A percentile compares a stretch with the other conserved stretches of the same genome.
phyloP scores from a whole-genome alignment of 1,140 invertebrate genomes.

The Pogonus chalceus region DNA sequence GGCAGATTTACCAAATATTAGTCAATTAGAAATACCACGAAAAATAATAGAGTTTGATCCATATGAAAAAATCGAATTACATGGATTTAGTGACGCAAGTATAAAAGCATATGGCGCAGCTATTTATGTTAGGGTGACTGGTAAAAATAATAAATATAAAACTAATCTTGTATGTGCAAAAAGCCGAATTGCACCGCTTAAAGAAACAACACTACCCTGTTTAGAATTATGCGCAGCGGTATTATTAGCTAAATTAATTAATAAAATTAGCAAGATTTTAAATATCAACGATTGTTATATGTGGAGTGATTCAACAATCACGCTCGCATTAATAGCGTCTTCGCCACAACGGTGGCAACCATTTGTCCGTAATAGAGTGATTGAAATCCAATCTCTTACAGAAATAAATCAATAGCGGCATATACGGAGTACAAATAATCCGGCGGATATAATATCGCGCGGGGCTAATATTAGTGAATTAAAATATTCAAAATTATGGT shows the following conservation, averaged over 20 bases:
- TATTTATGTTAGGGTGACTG: conserved; percentile 15
- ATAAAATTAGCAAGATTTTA: conserved; percentile 18
- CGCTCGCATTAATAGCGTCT: conserved; percentile 17
- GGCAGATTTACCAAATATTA: too few species aligned
- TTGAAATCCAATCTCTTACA: conserved; percentile 24
- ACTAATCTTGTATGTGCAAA: conserved; percentile 14
- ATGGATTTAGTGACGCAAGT: conserved; percentile 20
- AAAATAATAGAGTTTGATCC: too few species aligned
- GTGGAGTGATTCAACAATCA: conserved; percentile 21
- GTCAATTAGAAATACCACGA: too few species aligned
- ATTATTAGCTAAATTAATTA: conserved; percentile 30
- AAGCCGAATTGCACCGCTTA: conserved; percentile 32
- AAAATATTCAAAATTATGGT: conserved; percentile 15
- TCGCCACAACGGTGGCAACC: conserved; percentile 16
- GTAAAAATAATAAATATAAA: background rate
- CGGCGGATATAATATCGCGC: conserved; percentile 27
- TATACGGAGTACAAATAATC: conserved; percentile 22
- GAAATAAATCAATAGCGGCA: conserved; percentile 19
- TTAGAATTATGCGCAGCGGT: conserved; percentile 38
- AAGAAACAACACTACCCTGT: conserved; percentile 34
- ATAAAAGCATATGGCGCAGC: conserved; percentile 23
- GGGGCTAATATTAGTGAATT: conserved; percentile 12
- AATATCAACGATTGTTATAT: conserved; percentile 10
- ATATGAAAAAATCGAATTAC: conserved; percentile 14
- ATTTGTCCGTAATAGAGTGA: conserved; percentile 29